Base-by-base conservation (phyloP, 2,113 vertebrate species). In the Setophaga petechia region DNA sequence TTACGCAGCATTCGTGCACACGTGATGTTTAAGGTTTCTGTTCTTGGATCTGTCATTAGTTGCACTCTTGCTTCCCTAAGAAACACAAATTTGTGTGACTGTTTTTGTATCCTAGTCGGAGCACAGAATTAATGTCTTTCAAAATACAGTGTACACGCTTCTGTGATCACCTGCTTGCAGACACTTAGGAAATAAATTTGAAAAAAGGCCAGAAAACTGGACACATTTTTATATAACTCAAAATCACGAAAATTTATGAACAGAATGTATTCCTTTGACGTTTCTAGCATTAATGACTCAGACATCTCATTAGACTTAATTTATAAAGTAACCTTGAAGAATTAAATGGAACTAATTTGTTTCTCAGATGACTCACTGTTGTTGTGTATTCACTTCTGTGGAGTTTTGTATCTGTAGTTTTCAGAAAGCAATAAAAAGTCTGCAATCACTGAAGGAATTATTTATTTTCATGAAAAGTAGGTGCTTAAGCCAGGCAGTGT, bases 271-370 rank as follows among this genome's bases (percentile, higher is more conserved):
- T 68, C 43, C 61, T 86, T 72, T 84, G 75, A 80, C 0, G 0
- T 86, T 85, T 80, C 59, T 89, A 54, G 72, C 27, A 28, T 63
- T 84, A 71, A 27, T 93, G 72, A 74, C 68, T 71, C 35, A 25
- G 68, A 46, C 21, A 23, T 92, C 68, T 85, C 39, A 59, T 93
- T 71, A 89, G 61, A 77, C 41, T 84, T 92, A 62, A 87, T 93
- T 93, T 86, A 24, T 91, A 57, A 84, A 83, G 39, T 54, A 90
- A 62, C 41, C 41, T 81, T 72, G 62, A 92, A 86, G 65, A 90
- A 94, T 79, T 93, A 87, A 92, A 82, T 83, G 52, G 41, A 94
- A 79, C 49, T 91, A 49, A 90, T 89, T 90, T 84, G 69, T 92
- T 94, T 43, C 52, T 89, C 9, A 44, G 61, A 71, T 90, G 92